Evolutionary conservation across 2,797 vertebrate genomes (phyloP).

Genomic region (Pogoniulus pusillus): DNA sequence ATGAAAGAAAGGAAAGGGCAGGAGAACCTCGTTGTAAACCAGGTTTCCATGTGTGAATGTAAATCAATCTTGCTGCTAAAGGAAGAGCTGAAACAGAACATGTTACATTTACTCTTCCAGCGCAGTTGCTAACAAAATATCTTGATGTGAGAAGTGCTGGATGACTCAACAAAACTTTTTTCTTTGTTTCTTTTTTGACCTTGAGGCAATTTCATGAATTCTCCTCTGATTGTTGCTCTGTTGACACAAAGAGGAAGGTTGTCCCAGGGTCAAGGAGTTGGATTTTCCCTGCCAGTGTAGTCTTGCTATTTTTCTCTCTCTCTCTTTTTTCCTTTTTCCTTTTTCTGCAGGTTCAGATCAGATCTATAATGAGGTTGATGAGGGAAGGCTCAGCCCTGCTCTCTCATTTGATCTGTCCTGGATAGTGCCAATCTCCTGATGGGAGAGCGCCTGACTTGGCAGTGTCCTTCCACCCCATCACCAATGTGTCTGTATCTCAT

Average conservation of each 20-base stretch:
- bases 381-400: neutral
- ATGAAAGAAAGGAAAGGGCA: conserved; percentile 8
- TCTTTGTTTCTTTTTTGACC: neutral
- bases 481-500: neutral
- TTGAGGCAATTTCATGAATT: neutral
- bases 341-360: conserved; percentile 12
- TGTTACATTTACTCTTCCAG: conserved; percentile 45
- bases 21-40: conserved; percentile 23
- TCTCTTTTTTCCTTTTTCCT: conserved; percentile 26
- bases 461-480: neutral
- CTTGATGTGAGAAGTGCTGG: neutral
- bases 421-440: neutral
- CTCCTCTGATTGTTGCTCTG: neutral
- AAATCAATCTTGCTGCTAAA: conserved; percentile 32
- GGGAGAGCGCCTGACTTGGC: neutral
- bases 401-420: neutral
- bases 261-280: conserved; percentile 30
- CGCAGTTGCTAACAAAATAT: conserved; percentile 43
- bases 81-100: conserved; percentile 34
- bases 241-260: conserved; percentile 1
- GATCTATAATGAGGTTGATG: neutral
- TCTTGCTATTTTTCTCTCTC: conserved; percentile 37
- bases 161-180: conserved; percentile 53
- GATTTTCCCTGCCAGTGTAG: conserved; percentile 68
- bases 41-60: conserved; percentile 41